A percentile compares a stretch with the other conserved stretches of the same genome.
phyloP scores from a whole-genome alignment of 2,113 vertebrate species.

The Dissostichus mawsoni region DNA sequence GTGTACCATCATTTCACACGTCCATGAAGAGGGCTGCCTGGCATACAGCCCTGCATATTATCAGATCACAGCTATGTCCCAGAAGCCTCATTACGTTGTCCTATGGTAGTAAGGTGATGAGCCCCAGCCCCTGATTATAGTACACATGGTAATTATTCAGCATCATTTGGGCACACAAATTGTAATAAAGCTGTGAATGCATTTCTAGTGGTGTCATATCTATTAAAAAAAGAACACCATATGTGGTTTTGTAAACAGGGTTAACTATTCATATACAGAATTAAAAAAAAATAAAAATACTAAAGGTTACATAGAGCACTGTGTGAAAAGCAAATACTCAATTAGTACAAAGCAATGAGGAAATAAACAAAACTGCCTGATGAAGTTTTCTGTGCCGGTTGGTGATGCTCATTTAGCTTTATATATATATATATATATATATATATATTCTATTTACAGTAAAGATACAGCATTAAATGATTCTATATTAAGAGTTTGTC shows the following conservation, averaged over 20 bases:
- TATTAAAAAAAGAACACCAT: not conserved
- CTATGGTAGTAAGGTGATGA: not conserved
- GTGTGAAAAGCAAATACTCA: not conserved
- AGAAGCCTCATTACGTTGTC: conserved; percentile 13
- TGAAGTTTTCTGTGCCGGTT: not conserved
- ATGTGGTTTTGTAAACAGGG: not conserved
- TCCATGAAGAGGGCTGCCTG: conserved; percentile 8
- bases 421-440: too few relatives aligned
- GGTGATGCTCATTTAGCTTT: too few relatives aligned
- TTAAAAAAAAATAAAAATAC: not conserved
- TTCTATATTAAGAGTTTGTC: not conserved
- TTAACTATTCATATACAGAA: not conserved
- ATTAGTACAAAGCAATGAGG: not conserved
- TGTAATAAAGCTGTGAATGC: not conserved
- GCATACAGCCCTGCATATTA: conserved; percentile 7
- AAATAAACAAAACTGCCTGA: not conserved
- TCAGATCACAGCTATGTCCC: conserved; percentile 32
- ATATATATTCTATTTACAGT: not conserved
- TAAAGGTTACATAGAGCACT: too few relatives aligned
- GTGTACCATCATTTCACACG: conserved; percentile 39
- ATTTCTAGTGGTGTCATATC: not conserved
- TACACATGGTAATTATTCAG: conserved; percentile 1
- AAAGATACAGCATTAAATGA: too few relatives aligned
- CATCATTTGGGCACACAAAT: not conserved
- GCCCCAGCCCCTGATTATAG: conserved; percentile 3